Evolutionary conservation across 2,888 invertebrate species (phyloP), one percentile per base, ranked within the genome.

Genomic region (Hemicrepidius hirtus): DNA sequence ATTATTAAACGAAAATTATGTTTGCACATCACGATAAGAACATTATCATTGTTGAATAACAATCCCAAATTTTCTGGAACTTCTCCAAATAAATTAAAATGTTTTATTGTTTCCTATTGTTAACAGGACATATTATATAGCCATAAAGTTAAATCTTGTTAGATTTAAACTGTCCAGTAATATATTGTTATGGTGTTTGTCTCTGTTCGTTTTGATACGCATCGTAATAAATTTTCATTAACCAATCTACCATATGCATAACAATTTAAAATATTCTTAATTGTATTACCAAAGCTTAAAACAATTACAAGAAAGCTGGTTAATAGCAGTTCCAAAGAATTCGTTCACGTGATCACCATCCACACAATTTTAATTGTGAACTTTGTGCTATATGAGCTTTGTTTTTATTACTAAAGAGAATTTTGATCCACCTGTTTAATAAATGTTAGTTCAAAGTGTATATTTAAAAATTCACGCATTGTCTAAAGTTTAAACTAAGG

Each of bases 261-360:
- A 57, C 35, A 9, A 37, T 57, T 20, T 18, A 21, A 57, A 57
- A 37, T n/a, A 10, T 2, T 35, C 16, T 7, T 57, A 57, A 57
- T 57, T 37, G 16, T 37, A 57, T 57, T 57, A 57, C 13, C 37
- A 37, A 35, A 4, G 37, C 57, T 20, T 57, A 57, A 57, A 57
- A 57, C 57, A 57, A 57, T 57, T 57, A 57, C 37, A 37, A 7
- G 2, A 21, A 18, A 55, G 35, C 53, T 7, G 6, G 21, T 28
- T 53, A 53, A 10, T 37, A 20, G 37, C 37, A n/a, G 35, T 57
- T 57, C 20, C 57, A 20, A 12, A 57, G 16, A 57, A 57, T 57
- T 57, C 35, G 20, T 9, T 12, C 57, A 20, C 18, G 37, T 57
- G 57, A 57, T 57, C n/a, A 20, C 7, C 2, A 57, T 57, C 37